A percentile compares a stretch with the other conserved stretches of the same genome.
These are phyloP conservation scores for Naso thynnoides DNA, from an alignment of 2,797 vertebrate genomes.

Conservation along the genomic window DNA sequence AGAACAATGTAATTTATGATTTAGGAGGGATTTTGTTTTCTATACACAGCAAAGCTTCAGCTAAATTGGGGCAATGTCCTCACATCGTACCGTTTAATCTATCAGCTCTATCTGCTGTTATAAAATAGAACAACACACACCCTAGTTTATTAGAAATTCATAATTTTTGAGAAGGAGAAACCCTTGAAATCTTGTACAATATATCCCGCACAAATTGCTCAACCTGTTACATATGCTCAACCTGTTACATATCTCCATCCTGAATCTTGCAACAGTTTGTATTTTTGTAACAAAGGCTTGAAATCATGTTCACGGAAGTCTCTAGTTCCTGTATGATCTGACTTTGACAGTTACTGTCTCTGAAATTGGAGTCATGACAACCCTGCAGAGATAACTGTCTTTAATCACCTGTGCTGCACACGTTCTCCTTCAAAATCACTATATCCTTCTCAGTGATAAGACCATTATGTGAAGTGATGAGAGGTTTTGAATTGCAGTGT, in stretches of 20 bases:
- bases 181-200: constrained; percentile 4
- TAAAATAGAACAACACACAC: too few species aligned
- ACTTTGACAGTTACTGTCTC: constrained; percentile 10
- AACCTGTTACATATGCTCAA: constrained; percentile 54
- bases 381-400: not conserved
- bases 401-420: not conserved
- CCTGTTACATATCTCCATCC: constrained; percentile 25
- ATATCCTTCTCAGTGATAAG: not conserved
- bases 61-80: too few species aligned
- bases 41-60: too few species aligned
- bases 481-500: constrained; percentile 58
- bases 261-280: constrained; percentile 49
- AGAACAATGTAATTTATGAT: too few species aligned
- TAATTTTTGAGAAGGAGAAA: constrained; percentile 7
- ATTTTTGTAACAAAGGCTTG: constrained; percentile 35
- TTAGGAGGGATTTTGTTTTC: too few species aligned
- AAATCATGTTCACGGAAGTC: constrained; percentile 39
- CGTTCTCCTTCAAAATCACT: not conserved
- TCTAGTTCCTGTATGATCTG: constrained; percentile 45
- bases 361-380: not conserved
- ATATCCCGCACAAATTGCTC: constrained; percentile 47
- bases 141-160: not conserved
- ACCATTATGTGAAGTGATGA: not conserved
- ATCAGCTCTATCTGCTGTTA: too few species aligned
- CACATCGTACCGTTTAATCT: too few species aligned